Evolutionary conservation across 2,888 invertebrate species (phyloP), one percentile per base, ranked within the genome.

Genomic region (Spicauda simplicius): DNA sequence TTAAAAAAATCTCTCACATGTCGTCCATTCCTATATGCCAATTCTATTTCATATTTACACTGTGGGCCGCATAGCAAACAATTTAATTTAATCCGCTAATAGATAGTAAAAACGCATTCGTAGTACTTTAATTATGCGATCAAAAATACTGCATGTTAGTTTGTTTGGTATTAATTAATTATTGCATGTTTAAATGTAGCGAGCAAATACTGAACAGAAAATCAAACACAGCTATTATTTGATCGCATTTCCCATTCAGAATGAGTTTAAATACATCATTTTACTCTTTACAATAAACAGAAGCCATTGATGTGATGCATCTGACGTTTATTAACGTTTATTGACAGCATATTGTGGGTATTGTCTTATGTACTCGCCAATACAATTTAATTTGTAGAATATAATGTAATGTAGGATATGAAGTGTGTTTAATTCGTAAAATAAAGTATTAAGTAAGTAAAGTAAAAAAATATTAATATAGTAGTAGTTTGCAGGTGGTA

Each of bases 91-190:
- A 48, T 48, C 14, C 48, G 16, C 5, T 48, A 48, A 48, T 48
- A 48, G 48, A 37, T 56, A 18, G 14, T 57, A 45, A 19, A 58
- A 58, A 58, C n/a, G 58, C 45, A 10, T 16, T 48, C 1, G 7
- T 48, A 16, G 2, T 58, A 48, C 5, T 48, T 48, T 58, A 58
- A 48, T 48, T 48, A 20, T 48, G 10, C n/a, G 8, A 25, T 58
- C 20, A 58, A 58, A 58, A 58, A 58, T 20, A 16, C 14, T 48
- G 14, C 7, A 7, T 58, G 45, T 25, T 45, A 45, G 45, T 55
- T 30, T 63, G 52, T 18, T 25, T 30, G 25, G 18, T n/a, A 45
- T 63, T 54, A 25, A 63, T 45, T 63, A 63, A 63, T 55, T 55
- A 63, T 45, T 63, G 41, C 12, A 45, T 48, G 45, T 63, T 45